Conservation (phyloP, 2,888 invertebrate species). For the Endotricha flammealis region DNA sequence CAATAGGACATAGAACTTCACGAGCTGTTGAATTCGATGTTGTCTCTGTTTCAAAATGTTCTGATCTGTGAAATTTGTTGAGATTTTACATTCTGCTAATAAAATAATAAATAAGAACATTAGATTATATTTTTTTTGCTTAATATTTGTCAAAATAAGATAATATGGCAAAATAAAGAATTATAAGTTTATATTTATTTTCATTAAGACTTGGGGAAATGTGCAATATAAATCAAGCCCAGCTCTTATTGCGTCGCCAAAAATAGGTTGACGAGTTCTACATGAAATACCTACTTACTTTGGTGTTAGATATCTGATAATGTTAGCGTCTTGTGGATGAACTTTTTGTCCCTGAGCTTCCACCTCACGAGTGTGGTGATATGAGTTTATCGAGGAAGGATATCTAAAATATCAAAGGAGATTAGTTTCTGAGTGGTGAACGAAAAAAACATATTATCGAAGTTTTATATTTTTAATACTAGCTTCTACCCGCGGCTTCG, state of each 20-base stretch:
- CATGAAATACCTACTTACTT: conserved; percentile 35
- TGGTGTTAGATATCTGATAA: conserved; percentile 38
- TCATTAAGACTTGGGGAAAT: no score
- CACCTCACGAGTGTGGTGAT: conserved; percentile 34
- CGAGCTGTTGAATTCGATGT: conserved; percentile 31
- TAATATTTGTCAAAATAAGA: no score
- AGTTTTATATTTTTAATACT: no score
- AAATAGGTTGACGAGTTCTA: not conserved
- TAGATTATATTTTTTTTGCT: no score
- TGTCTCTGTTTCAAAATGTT: conserved; percentile 21
- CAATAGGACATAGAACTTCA: conserved; percentile 45
- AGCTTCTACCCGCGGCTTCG: no score
- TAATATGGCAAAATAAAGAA: no score
- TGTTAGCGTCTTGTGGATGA: conserved; percentile 61
- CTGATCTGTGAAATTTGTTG: no score
- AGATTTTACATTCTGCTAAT: no score
- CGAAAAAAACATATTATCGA: no score
- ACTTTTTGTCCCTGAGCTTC: conserved; percentile 32
- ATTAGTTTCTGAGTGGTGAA: no score
- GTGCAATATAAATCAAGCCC: no score
- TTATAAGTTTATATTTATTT: no score
- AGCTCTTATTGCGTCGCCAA: conserved; percentile 21
- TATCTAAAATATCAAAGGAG: conserved; percentile 29
- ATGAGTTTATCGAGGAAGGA: conserved; percentile 23
- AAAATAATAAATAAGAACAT: conserved; percentile 5